Evolutionary conservation across 2,797 vertebrate species (phyloP).

Genomic region (Acipenser ruthenus): DNA sequence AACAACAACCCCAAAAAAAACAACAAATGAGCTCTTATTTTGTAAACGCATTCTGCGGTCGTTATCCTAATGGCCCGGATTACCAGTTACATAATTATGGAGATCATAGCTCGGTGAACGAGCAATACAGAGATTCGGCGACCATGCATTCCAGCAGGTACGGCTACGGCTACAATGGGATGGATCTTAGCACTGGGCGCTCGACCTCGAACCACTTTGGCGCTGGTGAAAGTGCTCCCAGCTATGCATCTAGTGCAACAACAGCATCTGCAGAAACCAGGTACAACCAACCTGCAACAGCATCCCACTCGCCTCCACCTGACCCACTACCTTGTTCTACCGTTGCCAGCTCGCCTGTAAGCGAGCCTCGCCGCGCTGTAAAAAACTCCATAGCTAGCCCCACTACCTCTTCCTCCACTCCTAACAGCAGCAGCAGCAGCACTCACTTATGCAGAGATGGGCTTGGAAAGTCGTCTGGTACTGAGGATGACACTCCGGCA

Average conservation of each 20-base stretch:
- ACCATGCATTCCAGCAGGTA: constrained; percentile 97
- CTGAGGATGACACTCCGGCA: constrained; percentile 82
- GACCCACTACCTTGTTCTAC: constrained; percentile 86
- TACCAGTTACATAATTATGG: constrained; percentile 99
- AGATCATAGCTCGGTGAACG: constrained; percentile 88
- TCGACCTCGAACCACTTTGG: constrained; percentile 85
- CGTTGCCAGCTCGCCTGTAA: constrained; percentile 72
- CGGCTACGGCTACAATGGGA: constrained; percentile 96
- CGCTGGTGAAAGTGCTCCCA: constrained; percentile 74
- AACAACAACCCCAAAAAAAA: constrained; percentile 42
- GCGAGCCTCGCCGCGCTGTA: constrained; percentile 74
- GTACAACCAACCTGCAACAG: constrained; percentile 77
- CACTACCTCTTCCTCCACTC: constrained; percentile 65
- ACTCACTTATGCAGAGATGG: constrained; percentile 79
- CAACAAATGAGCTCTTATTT: constrained; percentile 99
- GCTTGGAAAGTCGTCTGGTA: constrained; percentile 77
- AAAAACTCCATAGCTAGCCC: constrained; percentile 82
- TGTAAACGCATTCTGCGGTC: constrained; percentile 99
- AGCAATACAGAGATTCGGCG: constrained; percentile 91
- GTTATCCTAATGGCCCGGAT: constrained; percentile 99
- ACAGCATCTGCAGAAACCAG: constrained; percentile 79
- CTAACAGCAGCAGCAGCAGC: constrained; percentile 55
- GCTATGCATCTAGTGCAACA: constrained; percentile 79
- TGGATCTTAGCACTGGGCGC: constrained; percentile 94
- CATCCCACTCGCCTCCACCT: constrained; percentile 78